Percentiles rank a stretch among this genome's conserved stretches.
Evolutionary conservation across 23 tunicate species (phyloP).

Genomic region (Diplosoma virens): DNA sequence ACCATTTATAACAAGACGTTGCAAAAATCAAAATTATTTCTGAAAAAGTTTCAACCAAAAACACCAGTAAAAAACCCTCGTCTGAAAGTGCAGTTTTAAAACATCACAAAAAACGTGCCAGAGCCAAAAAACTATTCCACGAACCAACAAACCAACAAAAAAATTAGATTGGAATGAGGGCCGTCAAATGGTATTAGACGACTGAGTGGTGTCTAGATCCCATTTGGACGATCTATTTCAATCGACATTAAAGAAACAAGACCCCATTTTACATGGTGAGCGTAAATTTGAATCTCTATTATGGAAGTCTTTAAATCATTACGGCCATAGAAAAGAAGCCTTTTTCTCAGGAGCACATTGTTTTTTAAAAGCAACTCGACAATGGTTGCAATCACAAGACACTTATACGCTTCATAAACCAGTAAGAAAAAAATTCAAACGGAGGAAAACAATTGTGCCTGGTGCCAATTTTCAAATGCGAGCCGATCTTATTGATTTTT

Average conservation of each 20-base stretch:
- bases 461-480: not conserved
- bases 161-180: not conserved
- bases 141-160: not conserved
- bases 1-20: not conserved
- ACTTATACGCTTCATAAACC: not conserved
- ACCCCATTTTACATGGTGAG: not conserved
- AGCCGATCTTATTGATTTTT: not conserved
- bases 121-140: too few species aligned
- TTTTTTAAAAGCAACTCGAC: not conserved
- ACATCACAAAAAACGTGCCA: too few species aligned
- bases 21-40: not conserved
- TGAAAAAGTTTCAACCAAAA: not conserved
- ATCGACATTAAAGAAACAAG: not conserved
- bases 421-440: not conserved
- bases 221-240: not conserved
- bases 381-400: not conserved
- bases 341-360: not conserved
- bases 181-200: too few species aligned
- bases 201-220: too few species aligned
- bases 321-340: not conserved
- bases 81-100: too few species aligned
- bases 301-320: not conserved
- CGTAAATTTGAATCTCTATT: not conserved
- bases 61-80: not conserved
- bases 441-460: not conserved